Percentiles rank a stretch among this genome's conserved stretches.
phyloP scores from a whole-genome alignment of 2,888 invertebrate genomes.

The Ditula angustiorana region DNA sequence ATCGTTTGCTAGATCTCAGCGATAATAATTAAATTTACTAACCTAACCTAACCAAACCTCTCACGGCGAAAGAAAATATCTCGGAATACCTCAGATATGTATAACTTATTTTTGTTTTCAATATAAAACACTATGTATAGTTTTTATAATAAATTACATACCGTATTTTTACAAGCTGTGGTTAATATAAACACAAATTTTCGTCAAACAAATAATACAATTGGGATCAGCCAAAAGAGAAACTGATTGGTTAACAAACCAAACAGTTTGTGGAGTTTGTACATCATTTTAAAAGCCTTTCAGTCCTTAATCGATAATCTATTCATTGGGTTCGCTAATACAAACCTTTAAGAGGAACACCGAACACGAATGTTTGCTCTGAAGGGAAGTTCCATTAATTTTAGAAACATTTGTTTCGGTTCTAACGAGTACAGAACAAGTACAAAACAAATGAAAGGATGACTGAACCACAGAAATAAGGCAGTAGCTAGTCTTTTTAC shows the following conservation, averaged over 20 bases:
- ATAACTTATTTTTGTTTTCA: too few relatives aligned
- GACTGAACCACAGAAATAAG: not conserved
- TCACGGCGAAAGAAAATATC: too few relatives aligned
- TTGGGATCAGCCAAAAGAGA: constrained; percentile 31
- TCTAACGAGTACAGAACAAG: too few relatives aligned
- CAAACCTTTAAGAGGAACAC: constrained; percentile 24
- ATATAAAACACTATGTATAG: too few relatives aligned
- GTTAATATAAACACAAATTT: not conserved
- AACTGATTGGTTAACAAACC: constrained; percentile 19
- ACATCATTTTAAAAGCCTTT: constrained; percentile 16
- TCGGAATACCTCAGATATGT: too few relatives aligned
- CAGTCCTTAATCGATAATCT: constrained; percentile 19
- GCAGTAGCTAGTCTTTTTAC: too few relatives aligned
- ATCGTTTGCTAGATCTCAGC: too few relatives aligned
- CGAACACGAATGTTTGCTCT: constrained; percentile 30
- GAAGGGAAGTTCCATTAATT: constrained; percentile 19
- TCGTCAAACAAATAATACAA: not conserved
- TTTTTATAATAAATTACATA: too few relatives aligned
- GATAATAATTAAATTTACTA: too few relatives aligned
- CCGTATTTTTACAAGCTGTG: too few relatives aligned
- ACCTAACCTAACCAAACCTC: too few relatives aligned
- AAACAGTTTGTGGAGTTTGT: not conserved
- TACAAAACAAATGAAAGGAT: constrained; percentile 14
- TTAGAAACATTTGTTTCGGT: not conserved
- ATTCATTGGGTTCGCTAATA: constrained; percentile 26